Evolutionary conservation across 1,140 invertebrate species (phyloP).

Genomic region (Drosophila albomicans): DNA sequence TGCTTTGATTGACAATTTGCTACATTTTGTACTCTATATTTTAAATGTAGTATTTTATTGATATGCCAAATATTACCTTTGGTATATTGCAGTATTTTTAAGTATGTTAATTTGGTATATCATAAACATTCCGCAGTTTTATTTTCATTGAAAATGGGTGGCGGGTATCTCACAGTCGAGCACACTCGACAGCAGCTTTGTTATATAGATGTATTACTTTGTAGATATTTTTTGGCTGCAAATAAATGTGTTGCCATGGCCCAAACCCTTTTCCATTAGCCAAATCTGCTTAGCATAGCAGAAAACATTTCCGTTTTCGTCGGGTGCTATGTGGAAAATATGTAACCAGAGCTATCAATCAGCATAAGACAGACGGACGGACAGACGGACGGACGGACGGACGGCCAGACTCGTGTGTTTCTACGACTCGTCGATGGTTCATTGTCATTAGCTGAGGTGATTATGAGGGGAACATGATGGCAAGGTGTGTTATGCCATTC

Average conservation of each 20-base stretch:
- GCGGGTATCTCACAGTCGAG: no score
- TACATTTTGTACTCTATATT: no score
- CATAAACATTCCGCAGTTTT: no score
- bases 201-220: neutral
- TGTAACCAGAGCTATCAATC: neutral
- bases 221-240: neutral
- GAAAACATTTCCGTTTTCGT: constrained; percentile 1
- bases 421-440: neutral
- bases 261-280: neutral
- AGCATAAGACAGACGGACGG: no score
- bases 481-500: neutral
- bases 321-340: neutral
- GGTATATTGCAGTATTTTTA: no score
- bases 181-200: neutral
- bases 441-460: neutral
- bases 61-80: no score
- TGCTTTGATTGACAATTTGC: no score
- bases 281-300: neutral
- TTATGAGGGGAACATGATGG: neutral
- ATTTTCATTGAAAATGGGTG: no score
- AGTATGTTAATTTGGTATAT: no score
- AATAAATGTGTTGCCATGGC: constrained; percentile 1
- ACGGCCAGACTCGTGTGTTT: neutral
- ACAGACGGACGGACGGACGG: no score
- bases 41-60: no score